Percentiles rank a stretch among this genome's conserved stretches.
phyloP scores from a whole-genome alignment of 2,888 invertebrate genomes.

The Tribolium freemani region DNA sequence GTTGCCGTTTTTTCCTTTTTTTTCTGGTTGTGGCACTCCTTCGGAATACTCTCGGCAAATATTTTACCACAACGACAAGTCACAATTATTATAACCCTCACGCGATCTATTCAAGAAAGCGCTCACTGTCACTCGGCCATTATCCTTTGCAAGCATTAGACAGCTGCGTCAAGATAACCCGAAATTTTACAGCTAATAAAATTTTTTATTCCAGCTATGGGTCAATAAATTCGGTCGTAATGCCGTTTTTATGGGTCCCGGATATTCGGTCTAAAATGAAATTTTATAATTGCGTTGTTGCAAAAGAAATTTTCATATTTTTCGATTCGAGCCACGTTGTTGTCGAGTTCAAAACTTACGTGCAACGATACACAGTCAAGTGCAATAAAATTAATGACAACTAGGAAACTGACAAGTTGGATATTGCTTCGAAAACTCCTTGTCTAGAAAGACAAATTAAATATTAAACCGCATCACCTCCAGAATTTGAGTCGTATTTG shows the following conservation, averaged over 20 bases:
- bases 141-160: no score
- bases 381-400: conserved; percentile 18
- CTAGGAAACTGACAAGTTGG: conserved; percentile 8
- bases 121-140: no score
- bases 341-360: conserved; percentile 4
- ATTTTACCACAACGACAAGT: neutral
- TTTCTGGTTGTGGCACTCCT: neutral
- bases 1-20: neutral
- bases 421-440: neutral
- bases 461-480: neutral
- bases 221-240: neutral
- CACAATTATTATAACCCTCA: neutral
- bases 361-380: conserved; percentile 2
- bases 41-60: neutral
- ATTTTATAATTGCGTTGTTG: neutral
- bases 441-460: conserved; percentile 13
- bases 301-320: neutral
- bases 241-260: neutral
- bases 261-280: neutral
- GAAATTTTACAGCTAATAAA: neutral
- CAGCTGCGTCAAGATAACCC: neutral
- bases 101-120: neutral
- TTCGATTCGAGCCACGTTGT: neutral
- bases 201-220: neutral
- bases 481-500: neutral